Base-by-base conservation (phyloP, 2,797 vertebrate genomes). In the Leptodactylus fallax region DNA sequence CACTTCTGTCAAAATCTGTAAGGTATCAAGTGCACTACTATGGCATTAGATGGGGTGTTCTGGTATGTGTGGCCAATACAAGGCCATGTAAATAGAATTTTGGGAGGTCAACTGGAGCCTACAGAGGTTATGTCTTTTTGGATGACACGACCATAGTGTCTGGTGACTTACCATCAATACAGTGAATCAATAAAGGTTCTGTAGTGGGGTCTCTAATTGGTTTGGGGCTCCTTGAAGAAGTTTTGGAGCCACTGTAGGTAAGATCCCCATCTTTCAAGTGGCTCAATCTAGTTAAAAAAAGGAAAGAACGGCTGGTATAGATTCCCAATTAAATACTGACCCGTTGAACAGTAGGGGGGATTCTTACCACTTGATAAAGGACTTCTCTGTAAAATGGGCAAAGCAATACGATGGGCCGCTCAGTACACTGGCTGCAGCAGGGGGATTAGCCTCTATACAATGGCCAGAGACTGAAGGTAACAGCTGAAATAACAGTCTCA, bases 401-500 rank as follows among this genome's bases (percentile, higher is more conserved):
- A 25, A 27, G 61, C n/a, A 9, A 27, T 53, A 53, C 16, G 23
- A 63, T 36, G 56, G 6, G 27, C 56, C 53, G 6, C 4, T 61
- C 79, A 76, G 56, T 55, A 49, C 83, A 77, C 55, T 55, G 60
- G n/a, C 71, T 60, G 12, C 65, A 84, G 55, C 69, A 61, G 56
- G 58, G 56, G 56, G 71, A 85, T 85, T 85, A 77, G 7, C 56
- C 56, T 56, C 27, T 23, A 61, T 61, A 76, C 83, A 85, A 77
- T 85, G 83, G 56, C 56, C 56, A 85, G 13, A 51, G 83, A 85
- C 71, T 77, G 56, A 76, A 76, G 71, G 56, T 76, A 85, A 85
- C 83, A 85, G 83, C 83, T 85, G 83, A 85, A 85, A 85, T 85
- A 85, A 85, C 83, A 85, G 83, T 49, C 71, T 85, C 83, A 77